Evolutionary conservation across 2,113 vertebrate species (phyloP).

Genomic region (rat (Rattus norvegicus)): DNA sequence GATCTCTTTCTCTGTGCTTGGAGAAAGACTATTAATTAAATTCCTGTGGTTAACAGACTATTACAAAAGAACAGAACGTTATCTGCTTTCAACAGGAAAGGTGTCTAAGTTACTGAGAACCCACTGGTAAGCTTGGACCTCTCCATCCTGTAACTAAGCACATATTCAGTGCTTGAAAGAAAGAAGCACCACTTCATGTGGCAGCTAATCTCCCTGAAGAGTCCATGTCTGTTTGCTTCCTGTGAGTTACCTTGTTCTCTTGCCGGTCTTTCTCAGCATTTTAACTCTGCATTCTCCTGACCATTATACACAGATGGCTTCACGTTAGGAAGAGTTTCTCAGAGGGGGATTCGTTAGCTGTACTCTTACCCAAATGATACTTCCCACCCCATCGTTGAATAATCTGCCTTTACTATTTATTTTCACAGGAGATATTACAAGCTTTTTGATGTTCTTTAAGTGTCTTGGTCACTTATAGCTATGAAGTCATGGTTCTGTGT

Average conservation of each 20-base stretch:
- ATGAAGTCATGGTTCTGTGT: neutral
- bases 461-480: neutral
- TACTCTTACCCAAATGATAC: neutral
- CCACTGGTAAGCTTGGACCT: neutral
- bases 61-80: neutral
- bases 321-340: neutral
- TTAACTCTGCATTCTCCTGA: neutral
- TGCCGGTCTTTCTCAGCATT: neutral
- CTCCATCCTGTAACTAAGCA: neutral
- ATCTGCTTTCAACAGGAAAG: neutral
- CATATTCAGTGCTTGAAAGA: neutral
- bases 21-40: neutral
- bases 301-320: neutral
- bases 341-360: neutral
- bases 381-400: neutral
- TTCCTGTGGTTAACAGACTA: neutral
- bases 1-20: neutral
- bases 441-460: neutral
- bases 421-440: neutral
- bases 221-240: neutral
- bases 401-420: neutral
- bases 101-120: neutral
- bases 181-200: neutral
- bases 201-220: neutral
- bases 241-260: neutral